Percentiles rank a stretch among this genome's conserved stretches.
Evolutionary conservation across 2,888 invertebrate species (phyloP).

Genomic region (Hyalella azteca): DNA sequence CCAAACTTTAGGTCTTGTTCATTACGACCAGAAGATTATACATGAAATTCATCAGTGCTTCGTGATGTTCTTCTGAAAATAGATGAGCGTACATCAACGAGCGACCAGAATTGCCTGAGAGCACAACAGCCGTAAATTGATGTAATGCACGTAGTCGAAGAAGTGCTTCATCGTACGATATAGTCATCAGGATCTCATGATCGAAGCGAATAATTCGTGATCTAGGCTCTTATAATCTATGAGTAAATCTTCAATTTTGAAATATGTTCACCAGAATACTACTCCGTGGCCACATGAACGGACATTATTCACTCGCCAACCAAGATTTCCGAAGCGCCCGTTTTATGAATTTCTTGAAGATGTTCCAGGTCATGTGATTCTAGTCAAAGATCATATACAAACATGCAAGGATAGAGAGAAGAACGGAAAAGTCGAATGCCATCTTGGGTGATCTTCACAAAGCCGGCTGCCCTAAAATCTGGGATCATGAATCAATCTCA

Average conservation of each 20-base stretch:
- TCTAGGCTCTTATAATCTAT: conserved; percentile 24
- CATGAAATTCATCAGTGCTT: conserved; percentile 34
- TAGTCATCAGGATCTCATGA: conserved; percentile 37
- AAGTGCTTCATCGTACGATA: conserved; percentile 29
- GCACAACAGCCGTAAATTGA: conserved; percentile 25
- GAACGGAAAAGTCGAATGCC: not conserved
- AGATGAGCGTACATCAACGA: conserved; percentile 1
- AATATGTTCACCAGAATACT: not conserved
- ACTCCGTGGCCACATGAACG: not conserved
- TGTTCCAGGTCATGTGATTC: not conserved
- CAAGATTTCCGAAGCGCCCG: not conserved
- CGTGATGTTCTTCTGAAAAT: conserved; percentile 18
- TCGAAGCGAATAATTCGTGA: conserved; percentile 12
- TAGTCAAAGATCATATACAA: not conserved
- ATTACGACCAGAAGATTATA: conserved; percentile 30
- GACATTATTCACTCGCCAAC: conserved; percentile 3
- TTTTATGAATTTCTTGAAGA: conserved; percentile 14
- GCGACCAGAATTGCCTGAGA: not conserved
- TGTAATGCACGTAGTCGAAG: conserved; percentile 32
- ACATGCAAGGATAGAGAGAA: not conserved
- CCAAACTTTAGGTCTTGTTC: conserved; percentile 32
- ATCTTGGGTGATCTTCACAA: conserved; percentile 8
- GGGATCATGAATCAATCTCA: conserved; percentile 21
- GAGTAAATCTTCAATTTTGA: conserved; percentile 13
- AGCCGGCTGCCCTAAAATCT: conserved; percentile 10